phyloP scores from a whole-genome alignment of 2,888 invertebrate genomes.

The Troides helena region DNA sequence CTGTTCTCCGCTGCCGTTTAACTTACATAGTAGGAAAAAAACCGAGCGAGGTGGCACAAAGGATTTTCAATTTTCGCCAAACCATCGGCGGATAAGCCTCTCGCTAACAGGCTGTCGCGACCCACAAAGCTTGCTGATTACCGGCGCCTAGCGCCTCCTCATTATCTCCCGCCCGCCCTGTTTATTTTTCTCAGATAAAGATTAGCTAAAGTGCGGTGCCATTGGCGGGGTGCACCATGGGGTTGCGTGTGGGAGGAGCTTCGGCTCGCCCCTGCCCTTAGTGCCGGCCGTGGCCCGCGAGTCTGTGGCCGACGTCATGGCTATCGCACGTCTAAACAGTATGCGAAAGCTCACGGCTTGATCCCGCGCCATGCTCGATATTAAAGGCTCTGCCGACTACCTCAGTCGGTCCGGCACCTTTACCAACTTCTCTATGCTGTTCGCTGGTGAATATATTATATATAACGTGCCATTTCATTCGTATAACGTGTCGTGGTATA shows the following conservation, averaged over 20 bases:
- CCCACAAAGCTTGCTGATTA: slow-evolving; percentile 76
- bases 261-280: slow-evolving; percentile 49
- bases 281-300: slow-evolving; percentile 43
- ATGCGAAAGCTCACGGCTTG: slow-evolving; percentile 53
- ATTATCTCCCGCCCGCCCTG: slow-evolving; percentile 77
- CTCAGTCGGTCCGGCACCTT: slow-evolving; percentile 94
- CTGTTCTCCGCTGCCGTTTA: slow-evolving; percentile 34
- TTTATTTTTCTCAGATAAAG: slow-evolving; percentile 80
- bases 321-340: slow-evolving; percentile 53
- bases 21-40: slow-evolving; percentile 40
- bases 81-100: slow-evolving; percentile 59
- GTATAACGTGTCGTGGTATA: slow-evolving; percentile 50
- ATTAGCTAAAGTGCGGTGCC: slow-evolving; percentile 73
- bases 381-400: slow-evolving; percentile 95
- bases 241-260: slow-evolving; percentile 45
- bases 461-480: slow-evolving; percentile 39
- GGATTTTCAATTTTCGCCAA: slow-evolving; percentile 67
- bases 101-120: slow-evolving; percentile 66
- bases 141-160: slow-evolving; percentile 64
- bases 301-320: slow-evolving; percentile 49
- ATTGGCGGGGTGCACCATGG: slow-evolving; percentile 65
- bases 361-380: slow-evolving; percentile 88
- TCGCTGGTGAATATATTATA: slow-evolving; percentile 87
- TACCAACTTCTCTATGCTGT: slow-evolving; percentile 97
- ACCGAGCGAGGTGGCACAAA: slow-evolving; percentile 41